Evolutionary conservation across 2,888 invertebrate species (phyloP).

Genomic region (Odontocolon sp.): DNA sequence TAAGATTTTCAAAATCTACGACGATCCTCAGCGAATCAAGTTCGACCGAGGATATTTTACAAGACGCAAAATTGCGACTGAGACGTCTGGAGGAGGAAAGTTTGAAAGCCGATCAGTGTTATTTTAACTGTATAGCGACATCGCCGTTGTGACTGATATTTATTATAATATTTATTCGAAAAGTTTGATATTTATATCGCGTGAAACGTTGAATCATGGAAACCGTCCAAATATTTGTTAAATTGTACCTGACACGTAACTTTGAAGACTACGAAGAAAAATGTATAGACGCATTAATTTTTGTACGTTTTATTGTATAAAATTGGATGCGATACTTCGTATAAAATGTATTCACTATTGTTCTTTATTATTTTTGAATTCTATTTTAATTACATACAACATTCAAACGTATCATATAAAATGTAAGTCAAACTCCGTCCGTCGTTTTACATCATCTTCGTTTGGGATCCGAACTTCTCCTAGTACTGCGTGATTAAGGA

Average conservation of each 20-base stretch:
- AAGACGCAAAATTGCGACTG: slow-evolving; percentile 77
- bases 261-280: slow-evolving; percentile 19
- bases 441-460: slow-evolving; percentile 78
- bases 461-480: slow-evolving; percentile 79
- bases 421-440: slow-evolving; percentile 77
- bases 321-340: slow-evolving; percentile 76
- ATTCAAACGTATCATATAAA: slow-evolving; percentile 80
- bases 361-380: slow-evolving; percentile 69
- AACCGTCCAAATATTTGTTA: slow-evolving; percentile 35
- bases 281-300: slow-evolving; percentile 40
- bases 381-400: slow-evolving; percentile 80
- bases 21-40: slow-evolving; percentile 77
- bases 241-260: slow-evolving; percentile 44
- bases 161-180: slow-evolving; percentile 27
- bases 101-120: slow-evolving; percentile 75
- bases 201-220: slow-evolving; percentile 4
- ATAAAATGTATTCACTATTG: slow-evolving; percentile 78
- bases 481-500: slow-evolving; percentile 77
- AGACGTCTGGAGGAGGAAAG: slow-evolving; percentile 77
- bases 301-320: slow-evolving; percentile 75
- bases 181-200: neutral
- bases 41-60: slow-evolving; percentile 78
- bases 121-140: slow-evolving; percentile 72
- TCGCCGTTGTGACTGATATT: slow-evolving; percentile 62
- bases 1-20: slow-evolving; percentile 64